A percentile compares a stretch with the other conserved stretches of the same genome.
Evolutionary conservation across 2,797 vertebrate species (phyloP).

Genomic region (Danio albolineatus): DNA sequence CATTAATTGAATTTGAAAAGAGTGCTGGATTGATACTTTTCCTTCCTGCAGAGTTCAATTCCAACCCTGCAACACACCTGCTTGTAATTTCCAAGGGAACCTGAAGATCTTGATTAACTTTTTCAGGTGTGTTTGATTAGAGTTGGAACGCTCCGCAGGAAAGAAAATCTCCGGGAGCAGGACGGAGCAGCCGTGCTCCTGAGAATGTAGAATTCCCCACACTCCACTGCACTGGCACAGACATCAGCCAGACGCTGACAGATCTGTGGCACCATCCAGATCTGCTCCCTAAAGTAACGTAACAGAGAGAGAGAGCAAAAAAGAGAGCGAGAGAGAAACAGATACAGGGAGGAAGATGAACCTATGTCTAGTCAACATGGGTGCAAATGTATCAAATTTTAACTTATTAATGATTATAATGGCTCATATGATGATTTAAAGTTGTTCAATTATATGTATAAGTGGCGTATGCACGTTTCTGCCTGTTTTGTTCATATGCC

Average conservation of each 20-base stretch:
- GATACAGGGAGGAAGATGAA: conserved; percentile 27
- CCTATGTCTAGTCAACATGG: neutral
- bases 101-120: conserved; percentile 33
- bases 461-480: too few relatives aligned
- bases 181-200: conserved; percentile 2
- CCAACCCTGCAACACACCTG: conserved; percentile 3
- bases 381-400: too few relatives aligned
- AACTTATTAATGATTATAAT: too few relatives aligned
- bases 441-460: too few relatives aligned
- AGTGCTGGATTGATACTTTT: neutral
- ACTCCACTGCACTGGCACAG: conserved; percentile 44
- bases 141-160: conserved; percentile 35
- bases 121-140: conserved; percentile 41
- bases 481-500: too few relatives aligned
- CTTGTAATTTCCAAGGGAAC: conserved; percentile 29
- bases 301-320: conserved; percentile 27
- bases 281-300: conserved; percentile 42
- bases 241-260: conserved; percentile 59
- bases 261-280: conserved; percentile 54
- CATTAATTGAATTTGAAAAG: conserved; percentile 16
- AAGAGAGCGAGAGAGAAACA: conserved; percentile 24
- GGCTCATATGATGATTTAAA: too few relatives aligned
- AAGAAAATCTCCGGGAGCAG: conserved; percentile 36
- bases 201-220: conserved; percentile 45
- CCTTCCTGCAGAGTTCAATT: conserved; percentile 4